Base-by-base conservation (phyloP, 2,113 vertebrate genomes). In the Gallinago jamesoni region DNA sequence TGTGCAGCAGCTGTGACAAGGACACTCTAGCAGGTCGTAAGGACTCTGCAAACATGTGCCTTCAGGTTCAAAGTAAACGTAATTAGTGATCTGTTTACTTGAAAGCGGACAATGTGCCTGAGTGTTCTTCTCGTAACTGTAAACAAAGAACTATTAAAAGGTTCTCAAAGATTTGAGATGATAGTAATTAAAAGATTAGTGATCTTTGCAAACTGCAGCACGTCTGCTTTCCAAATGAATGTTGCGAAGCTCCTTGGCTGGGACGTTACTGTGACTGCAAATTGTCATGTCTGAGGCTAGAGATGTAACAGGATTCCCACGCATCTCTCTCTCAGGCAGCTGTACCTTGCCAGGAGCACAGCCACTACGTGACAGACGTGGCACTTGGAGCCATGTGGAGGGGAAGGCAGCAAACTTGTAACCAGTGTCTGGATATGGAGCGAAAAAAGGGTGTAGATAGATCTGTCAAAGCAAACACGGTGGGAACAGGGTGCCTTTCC, bases 281-380 rank as follows among this genome's bases (percentile, higher is more conserved):
- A 87, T 60, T 27, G 33, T 14, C 80, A 7, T 75, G 87, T 68
- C 73, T 35, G 8, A 84, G 78, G 66, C 57, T 82, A 41, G 89
- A 87, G 69, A 59, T 14, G 2, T 18, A 70, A 5, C 47, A 75
- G 78, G 56, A 84, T 87, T 84, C 74, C 87, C 92, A 78, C 5
- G 0, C 80, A n/a, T 11, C 56, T 55, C 68, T 55, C 68, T 55
- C 31, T 1, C n/a, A 69, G 67, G 35, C 91, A 89, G 92, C 62
- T 72, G 73, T 37, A 77, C 25, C 7, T 79, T 64, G 33, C 66
- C 33, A 6, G 0, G 57, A 35, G 20, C 3, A 10, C 67, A 83
- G 53, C 67, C 3, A 2, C 62, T 28, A 0, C 0, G 1, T 33
- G 81, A 8, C 73, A 91, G 56, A 62, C 2, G 0, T 60, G 11